Base-by-base conservation (phyloP, 2,113 vertebrate genomes). In the Lepisosteus osseus region DNA sequence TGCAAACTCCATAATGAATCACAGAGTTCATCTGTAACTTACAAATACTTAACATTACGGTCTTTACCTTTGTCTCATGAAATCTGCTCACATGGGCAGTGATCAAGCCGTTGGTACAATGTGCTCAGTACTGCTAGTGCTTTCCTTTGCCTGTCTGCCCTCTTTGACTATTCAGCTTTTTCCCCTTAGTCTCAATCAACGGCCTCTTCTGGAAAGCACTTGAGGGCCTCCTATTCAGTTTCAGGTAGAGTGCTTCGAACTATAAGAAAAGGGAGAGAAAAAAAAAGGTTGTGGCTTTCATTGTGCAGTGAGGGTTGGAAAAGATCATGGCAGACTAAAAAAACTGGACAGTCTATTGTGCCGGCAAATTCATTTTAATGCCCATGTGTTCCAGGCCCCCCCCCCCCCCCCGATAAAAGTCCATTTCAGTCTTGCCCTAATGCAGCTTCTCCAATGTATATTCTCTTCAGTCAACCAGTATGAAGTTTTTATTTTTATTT, bases 151-250 rank as follows among this genome's bases (percentile, higher is more conserved):
- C 70, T 29, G 70, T 51, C 73, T 66, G 57, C 70, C 40, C 61
- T 29, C n/a, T 64, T 11, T 64, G 40, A 7, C 57, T 70, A 61
- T 9, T 42, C 29, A 2, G 76, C 77, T 81, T 81, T 82, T 79
- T 79, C 80, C 81, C 76, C 85, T 75, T 63, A 73, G 72, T 73
- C 77, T 80, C 83, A 82, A 89, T 86, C 87, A 88, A 88, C 81
- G 72, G 69, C 79, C 79, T 75, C 86, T 79, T 78, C 73, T 79
- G 77, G 74, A 71, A 84, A 82, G 81, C 77, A 82, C 82, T 79
- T 79, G 82, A 82, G 84, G 86, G 88, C 87, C 86, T 88, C 89
- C 87, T 89, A 88, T 89, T 91, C 86, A 88, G 82, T 82, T 79
- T 77, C 89, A 90, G 88, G 87, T 90, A 90, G 83, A 87, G 76